Base-by-base conservation (phyloP, 2,888 invertebrate species). In the Prosopocoilus inquinatus region DNA sequence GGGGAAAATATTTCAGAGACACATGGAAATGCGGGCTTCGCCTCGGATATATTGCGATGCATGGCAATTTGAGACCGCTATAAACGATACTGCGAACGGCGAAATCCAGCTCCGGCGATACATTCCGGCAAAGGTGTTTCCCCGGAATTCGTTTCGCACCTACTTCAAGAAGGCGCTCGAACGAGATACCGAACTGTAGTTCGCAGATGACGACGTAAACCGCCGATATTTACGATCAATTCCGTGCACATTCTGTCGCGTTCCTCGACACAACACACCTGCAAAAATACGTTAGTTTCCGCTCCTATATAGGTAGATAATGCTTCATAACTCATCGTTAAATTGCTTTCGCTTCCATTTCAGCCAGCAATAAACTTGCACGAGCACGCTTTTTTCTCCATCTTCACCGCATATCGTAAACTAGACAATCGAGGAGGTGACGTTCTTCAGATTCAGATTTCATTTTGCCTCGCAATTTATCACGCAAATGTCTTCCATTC, bases 301-400 rank as follows among this genome's bases (percentile, higher is more conserved):
- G 68, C 70, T 67, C 51, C 36, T 51, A 70, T 72, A 72, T 75
- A 77, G 75, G 76, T 76, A 76, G 76, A 76, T 77, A 76, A 77
- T 76, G 75, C 71, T 66, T 72, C 71, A 76, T 77, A 77, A 76
- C 72, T 77, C 77, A 77, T 75, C 71, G 65, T 64, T 67, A 70
- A 75, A 76, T 76, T 75, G 76, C 75, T 74, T 71, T 75, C 73
- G 74, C 75, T 75, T 74, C 75, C 75, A 75, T 76, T 75, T 72
- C 74, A 72, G 70, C 59, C 70, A 63, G 73, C 74, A 71, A 75
- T 77, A 76, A 76, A 76, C 74, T 72, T 68, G 68, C 69, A 66
- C 67, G 61, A 71, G 71, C 71, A 70, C 73, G 73, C 65, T 64
- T 62, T 63, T 67, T 59, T 28, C 7, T 28, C 20, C 65, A 64